These are phyloP conservation scores for Cololabis saira DNA, from an alignment of 2,113 vertebrate species.

Conservation along the genomic window DNA sequence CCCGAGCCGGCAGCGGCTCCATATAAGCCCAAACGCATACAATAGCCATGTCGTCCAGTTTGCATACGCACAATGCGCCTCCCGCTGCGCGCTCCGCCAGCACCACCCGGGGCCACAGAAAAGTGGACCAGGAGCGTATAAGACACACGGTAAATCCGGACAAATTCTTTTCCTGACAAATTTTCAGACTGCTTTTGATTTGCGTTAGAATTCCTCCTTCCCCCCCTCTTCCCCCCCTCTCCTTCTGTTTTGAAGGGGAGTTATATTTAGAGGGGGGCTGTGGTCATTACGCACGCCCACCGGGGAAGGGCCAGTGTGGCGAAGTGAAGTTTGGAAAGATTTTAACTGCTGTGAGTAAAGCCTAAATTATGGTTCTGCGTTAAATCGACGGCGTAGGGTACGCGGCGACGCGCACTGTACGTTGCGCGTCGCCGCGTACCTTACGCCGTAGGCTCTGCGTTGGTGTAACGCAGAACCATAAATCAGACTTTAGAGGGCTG, in stretches of 20 bases:
- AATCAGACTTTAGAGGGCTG: no score
- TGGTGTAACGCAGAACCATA: no score
- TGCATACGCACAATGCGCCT: constrained; percentile 82
- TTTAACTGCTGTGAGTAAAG: no score
- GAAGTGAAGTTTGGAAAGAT: constrained; percentile 17
- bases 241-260: constrained; percentile 63
- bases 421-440: no score
- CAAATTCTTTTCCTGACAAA: constrained; percentile 42
- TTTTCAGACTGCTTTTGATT: constrained; percentile 67
- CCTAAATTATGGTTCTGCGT: no score
- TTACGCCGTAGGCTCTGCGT: no score
- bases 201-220: constrained; percentile 64
- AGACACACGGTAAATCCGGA: constrained; percentile 47
- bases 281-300: constrained; percentile 72
- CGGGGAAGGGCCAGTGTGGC: constrained; percentile 54
- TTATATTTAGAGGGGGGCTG: constrained; percentile 75
- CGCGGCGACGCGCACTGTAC: no score
- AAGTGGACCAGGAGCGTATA: constrained; percentile 51
- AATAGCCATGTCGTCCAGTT: constrained; percentile 80
- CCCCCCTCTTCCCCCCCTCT: constrained; percentile 26
- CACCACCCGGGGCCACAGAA: constrained; percentile 70
- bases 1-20: constrained; percentile 62
- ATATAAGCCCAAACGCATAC: constrained; percentile 81
- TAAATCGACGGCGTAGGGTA: no score
- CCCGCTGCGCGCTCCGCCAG: constrained; percentile 70